Evolutionary conservation across 2,797 vertebrate genomes (phyloP), one percentile per base, ranked within the genome.

Genomic region (Eidolon dupreanum): DNA sequence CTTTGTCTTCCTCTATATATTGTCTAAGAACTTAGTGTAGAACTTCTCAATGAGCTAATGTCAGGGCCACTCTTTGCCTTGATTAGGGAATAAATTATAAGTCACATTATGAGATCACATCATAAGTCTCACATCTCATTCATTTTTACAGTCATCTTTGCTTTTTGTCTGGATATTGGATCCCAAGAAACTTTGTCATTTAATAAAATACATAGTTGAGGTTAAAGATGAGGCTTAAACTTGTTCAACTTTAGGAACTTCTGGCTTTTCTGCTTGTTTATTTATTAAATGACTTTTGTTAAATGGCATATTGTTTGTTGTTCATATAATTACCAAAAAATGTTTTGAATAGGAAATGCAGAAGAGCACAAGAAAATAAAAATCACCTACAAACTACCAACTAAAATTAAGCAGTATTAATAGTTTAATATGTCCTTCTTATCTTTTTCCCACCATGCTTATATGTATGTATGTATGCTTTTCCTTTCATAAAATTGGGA

Each of bases 161-260:
- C 68, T 75, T 83, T 89, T 15, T 83, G 0, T 77, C 51, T 83
- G 38, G 61, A 70, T 61, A 33, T 86, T 46, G 73, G 43, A 43
- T 63, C 81, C 43, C 65, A 71, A 43, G 46, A 94, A 91, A 73
- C 65, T 71, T 31, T 36, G 12, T 24, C 73, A 55, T 73, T 79
- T 61, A 51, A 55, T 81, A 55, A 92, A 92, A 61, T 82, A 41
- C 17, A 0, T 93, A 78, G 41, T 41, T 91, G 8, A 91, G 57
- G n/a, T 86, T 91, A 92, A 81, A 93, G 63, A 51, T 87, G 82
- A 38, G 15, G 38, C 68, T 81, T 91, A 87, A 91, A 49, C 65
- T 81, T 81, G 57, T 81, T n/a, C 66, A 92, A 2, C 46, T 65
- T 87, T 66, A 59, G 46, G 26, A 95, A 66, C 13, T n/a, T 26